Conservation (phyloP, 2,113 vertebrate species). For the Misgurnus anguillicaudatus region DNA sequence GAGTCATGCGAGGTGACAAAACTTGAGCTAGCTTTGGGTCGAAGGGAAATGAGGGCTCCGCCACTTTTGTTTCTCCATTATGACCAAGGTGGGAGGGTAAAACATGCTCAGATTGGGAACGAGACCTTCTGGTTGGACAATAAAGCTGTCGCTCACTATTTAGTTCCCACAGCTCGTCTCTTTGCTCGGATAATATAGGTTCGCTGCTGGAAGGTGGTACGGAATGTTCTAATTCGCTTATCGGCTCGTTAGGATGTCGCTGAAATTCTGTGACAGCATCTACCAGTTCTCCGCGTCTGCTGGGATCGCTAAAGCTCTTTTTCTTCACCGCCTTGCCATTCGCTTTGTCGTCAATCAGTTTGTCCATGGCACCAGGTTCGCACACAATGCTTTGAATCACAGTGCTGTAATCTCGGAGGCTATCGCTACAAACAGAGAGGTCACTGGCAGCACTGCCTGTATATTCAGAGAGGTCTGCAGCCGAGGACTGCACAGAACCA, state of each 20-base stretch:
- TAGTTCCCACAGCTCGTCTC: conserved; percentile 68
- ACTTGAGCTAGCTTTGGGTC: conserved; percentile 80
- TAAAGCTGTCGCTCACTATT: conserved; percentile 58
- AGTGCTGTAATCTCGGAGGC: conserved; percentile 84
- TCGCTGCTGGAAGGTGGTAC: conserved; percentile 93
- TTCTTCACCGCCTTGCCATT: conserved; percentile 92
- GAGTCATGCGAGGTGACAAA: conserved; percentile 78
- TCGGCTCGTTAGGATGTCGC: conserved; percentile 76
- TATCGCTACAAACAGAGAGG: conserved; percentile 88
- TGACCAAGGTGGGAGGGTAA: conserved; percentile 59
- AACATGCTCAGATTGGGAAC: conserved; percentile 72
- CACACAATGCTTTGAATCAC: conserved; percentile 91
- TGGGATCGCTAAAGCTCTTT: conserved; percentile 97
- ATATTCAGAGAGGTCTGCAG: conserved; percentile 73
- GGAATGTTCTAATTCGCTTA: conserved; percentile 85
- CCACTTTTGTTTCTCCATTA: conserved; percentile 55
- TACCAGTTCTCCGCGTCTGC: conserved; percentile 82
- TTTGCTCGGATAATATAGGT: conserved; percentile 86
- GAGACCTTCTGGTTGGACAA: conserved; percentile 54
- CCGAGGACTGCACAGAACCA: conserved; percentile 67
- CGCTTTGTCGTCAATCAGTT: conserved; percentile 83
- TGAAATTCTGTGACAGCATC: conserved; percentile 68
- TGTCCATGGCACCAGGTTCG: conserved; percentile 87
- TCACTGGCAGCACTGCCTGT: conserved; percentile 88
- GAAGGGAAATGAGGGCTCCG: conserved; percentile 72